A percentile compares a stretch with the other conserved stretches of the same genome.
phyloP scores from a whole-genome alignment of 2,888 invertebrate genomes.

The Drosophila phalerata region DNA sequence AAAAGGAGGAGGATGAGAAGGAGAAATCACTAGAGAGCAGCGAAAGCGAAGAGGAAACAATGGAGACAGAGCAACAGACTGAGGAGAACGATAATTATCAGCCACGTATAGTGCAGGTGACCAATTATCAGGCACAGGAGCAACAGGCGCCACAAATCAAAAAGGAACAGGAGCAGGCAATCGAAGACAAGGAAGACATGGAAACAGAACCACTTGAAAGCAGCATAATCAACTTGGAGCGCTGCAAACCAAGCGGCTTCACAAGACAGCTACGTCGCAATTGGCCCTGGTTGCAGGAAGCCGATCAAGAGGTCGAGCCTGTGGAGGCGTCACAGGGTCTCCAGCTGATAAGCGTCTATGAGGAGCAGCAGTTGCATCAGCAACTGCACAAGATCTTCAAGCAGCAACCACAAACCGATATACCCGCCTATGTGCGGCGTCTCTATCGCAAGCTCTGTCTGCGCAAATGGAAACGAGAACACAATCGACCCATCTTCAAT shows the following conservation, averaged over 20 bases:
- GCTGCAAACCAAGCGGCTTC: slow-evolving; percentile 84
- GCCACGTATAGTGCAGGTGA: slow-evolving; percentile 84
- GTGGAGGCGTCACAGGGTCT: slow-evolving; percentile 49
- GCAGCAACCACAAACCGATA: slow-evolving; percentile 68
- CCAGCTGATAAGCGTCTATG: slow-evolving; percentile 80
- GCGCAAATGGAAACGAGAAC: slow-evolving; percentile 87
- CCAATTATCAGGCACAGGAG: slow-evolving; percentile 82
- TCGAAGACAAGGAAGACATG: slow-evolving; percentile 41
- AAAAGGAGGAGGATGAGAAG: slow-evolving; percentile 13
- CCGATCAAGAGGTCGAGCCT: slow-evolving; percentile 19
- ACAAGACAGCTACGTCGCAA: slow-evolving; percentile 81
- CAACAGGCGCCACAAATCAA: slow-evolving; percentile 46
- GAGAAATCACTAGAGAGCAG: slow-evolving; percentile 20
- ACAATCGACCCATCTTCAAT: slow-evolving; percentile 87
- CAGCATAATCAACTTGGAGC: slow-evolving; percentile 39
- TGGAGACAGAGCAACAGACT: slow-evolving; percentile 23
- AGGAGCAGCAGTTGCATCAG: slow-evolving; percentile 81
- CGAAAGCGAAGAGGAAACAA: slow-evolving; percentile 50
- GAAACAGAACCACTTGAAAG: slow-evolving; percentile 26
- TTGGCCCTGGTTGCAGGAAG: slow-evolving; percentile 86
- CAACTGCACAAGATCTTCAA: slow-evolving; percentile 78
- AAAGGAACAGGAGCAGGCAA: slow-evolving; percentile 53
- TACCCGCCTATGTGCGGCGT: slow-evolving; percentile 85
- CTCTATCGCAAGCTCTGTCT: slow-evolving; percentile 88
- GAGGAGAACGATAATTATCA: slow-evolving; percentile 68